A percentile compares a stretch with the other conserved stretches of the same genome.
Evolutionary conservation across 2,888 invertebrate species (phyloP).

Genomic region (Gymnoscelis rufifasciata): DNA sequence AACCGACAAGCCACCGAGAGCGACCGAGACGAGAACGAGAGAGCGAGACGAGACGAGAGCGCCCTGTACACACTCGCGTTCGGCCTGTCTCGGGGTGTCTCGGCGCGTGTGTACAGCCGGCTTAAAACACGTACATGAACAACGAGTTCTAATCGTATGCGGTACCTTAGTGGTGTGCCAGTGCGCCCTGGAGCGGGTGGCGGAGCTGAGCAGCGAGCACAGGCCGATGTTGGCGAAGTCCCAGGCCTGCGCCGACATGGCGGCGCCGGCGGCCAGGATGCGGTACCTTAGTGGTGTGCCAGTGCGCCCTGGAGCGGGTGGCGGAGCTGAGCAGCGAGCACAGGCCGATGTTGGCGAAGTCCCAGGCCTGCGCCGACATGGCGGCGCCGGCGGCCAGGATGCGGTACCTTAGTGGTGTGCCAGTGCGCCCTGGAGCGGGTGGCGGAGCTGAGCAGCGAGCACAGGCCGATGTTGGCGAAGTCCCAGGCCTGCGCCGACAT

Average conservation of each 20-base stretch:
- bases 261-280: constrained; percentile 43
- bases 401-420: constrained; percentile 73
- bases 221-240: constrained; percentile 86
- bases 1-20: no score
- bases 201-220: constrained; percentile 82
- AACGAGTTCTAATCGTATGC: no score
- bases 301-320: constrained; percentile 39
- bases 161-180: constrained; percentile 76
- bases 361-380: constrained; percentile 81
- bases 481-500: constrained; percentile 83
- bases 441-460: constrained; percentile 81
- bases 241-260: constrained; percentile 79
- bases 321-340: constrained; percentile 82
- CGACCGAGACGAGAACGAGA: no score
- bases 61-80: no score
- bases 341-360: constrained; percentile 84
- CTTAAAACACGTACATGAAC: no score
- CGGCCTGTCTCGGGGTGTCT: no score
- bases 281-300: constrained; percentile 75
- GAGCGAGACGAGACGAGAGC: no score
- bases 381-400: constrained; percentile 43
- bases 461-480: constrained; percentile 83
- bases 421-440: constrained; percentile 42
- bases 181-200: constrained; percentile 34
- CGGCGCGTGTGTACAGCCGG: no score